These are phyloP conservation scores for Melitaea cinxia DNA, from an alignment of 1,140 invertebrate genomes.

Conservation along the genomic window DNA sequence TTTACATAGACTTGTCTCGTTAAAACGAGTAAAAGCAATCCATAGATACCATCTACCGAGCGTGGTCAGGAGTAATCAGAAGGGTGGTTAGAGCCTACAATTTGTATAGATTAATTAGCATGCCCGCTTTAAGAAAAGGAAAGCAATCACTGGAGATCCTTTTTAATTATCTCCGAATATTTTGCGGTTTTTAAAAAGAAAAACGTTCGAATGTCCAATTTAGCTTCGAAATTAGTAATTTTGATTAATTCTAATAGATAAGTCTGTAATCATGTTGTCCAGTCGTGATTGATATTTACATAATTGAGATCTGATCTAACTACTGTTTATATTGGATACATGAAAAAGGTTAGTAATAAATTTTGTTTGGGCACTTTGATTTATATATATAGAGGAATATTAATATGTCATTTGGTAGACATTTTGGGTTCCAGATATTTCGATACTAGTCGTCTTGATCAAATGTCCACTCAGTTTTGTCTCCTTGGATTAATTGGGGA, in stretches of 20 bases:
- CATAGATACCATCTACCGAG: slow-evolving; percentile 3
- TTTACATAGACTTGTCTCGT: slow-evolving; percentile 1
- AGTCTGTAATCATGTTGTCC: background rate
- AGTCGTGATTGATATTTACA: background rate
- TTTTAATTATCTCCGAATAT: slow-evolving; percentile 62
- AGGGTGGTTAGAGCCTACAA: slow-evolving; percentile 51
- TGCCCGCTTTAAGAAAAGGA: slow-evolving; percentile 45
- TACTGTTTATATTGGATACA: too few species aligned
- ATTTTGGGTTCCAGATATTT: too few species aligned
- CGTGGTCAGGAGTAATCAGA: slow-evolving; percentile 53
- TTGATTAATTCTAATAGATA: slow-evolving; percentile 13
- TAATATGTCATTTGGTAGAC: too few species aligned
- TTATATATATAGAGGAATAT: too few species aligned
- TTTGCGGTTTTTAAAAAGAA: slow-evolving; percentile 42
- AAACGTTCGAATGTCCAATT: background rate
- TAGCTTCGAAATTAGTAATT: slow-evolving; percentile 17
- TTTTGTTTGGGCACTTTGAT: too few species aligned
- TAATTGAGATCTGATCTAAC: background rate
- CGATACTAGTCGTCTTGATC: too few species aligned
- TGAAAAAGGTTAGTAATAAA: too few species aligned
- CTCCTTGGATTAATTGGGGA: too few species aligned
- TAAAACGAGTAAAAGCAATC: background rate
- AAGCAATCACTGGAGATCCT: slow-evolving; percentile 53
- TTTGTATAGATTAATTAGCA: slow-evolving; percentile 68
- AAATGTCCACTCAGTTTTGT: too few species aligned